A percentile compares a stretch with the other conserved stretches of the same genome.
phyloP scores from a whole-genome alignment of 2,797 vertebrate genomes.

The Oreochromis mossambicus region DNA sequence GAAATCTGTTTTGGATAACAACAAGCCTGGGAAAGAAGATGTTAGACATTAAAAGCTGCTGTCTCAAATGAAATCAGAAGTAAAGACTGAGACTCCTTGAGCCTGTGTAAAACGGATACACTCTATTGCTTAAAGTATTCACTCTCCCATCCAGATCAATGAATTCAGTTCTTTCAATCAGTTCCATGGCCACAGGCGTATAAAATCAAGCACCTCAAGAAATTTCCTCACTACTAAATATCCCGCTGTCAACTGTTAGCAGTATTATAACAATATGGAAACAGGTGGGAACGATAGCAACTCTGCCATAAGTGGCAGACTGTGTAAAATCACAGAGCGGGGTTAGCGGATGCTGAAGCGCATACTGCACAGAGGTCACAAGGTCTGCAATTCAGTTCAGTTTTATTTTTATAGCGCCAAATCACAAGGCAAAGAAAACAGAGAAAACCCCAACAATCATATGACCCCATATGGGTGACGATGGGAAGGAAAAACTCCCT shows the following conservation, averaged over 20 bases:
- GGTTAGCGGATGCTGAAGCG: background rate
- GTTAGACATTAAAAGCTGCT: background rate
- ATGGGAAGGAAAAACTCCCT: background rate
- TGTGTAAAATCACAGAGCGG: background rate
- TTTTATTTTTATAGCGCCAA: background rate
- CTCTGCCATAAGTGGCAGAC: background rate
- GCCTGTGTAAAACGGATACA: background rate
- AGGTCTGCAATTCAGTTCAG: background rate
- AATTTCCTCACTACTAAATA: background rate
- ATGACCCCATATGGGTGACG: background rate
- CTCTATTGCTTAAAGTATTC: background rate
- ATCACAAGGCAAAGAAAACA: background rate
- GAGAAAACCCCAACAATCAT: background rate
- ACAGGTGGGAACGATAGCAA: background rate
- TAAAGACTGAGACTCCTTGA: background rate
- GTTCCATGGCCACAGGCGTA: background rate
- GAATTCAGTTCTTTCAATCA: fast-evolving
- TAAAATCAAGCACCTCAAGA: background rate
- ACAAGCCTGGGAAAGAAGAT: background rate
- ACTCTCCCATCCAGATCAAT: background rate
- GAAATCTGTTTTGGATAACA: constrained; percentile 28
- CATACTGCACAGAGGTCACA: background rate
- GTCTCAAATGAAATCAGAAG: background rate
- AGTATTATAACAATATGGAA: background rate
- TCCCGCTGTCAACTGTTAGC: background rate